A percentile compares a stretch with the other conserved stretches of the same genome.
phyloP scores from a whole-genome alignment of 2,113 vertebrate species.

The Megalops atlanticus region DNA sequence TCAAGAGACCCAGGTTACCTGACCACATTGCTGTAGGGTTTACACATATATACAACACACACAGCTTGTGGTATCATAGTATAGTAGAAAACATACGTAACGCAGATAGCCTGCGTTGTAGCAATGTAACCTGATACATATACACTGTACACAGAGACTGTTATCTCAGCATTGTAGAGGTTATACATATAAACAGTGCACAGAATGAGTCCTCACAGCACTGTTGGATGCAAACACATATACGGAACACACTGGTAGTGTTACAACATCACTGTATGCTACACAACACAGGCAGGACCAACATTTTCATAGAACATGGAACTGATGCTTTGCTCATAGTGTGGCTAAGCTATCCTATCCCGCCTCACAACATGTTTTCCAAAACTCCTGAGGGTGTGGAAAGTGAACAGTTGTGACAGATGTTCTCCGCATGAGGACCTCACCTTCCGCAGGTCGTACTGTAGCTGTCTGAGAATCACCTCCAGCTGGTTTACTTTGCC shows the following conservation, averaged over 20 bases:
- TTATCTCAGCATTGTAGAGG: not conserved
- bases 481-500: slow-evolving; percentile 98
- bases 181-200: not conserved
- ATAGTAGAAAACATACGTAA: not conserved
- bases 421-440: no score
- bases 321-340: no score
- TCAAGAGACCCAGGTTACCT: not conserved
- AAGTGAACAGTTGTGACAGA: not conserved
- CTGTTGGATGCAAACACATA: no score
- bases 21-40: no score
- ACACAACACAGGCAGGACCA: not conserved
- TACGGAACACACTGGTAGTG: not conserved
- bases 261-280: not conserved
- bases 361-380: no score
- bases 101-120: not conserved
- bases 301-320: no score
- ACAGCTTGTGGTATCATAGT: not conserved
- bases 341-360: no score
- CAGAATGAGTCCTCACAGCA: not conserved
- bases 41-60: not conserved
- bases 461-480: slow-evolving; percentile 90
- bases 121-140: not conserved
- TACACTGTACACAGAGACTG: not conserved
- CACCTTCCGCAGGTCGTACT: slow-evolving; percentile 92
- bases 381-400: not conserved